A percentile compares a stretch with the other conserved stretches of the same genome.
Evolutionary conservation across 2,888 invertebrate species (phyloP).

Genomic region (Cheilosia urbana): DNA sequence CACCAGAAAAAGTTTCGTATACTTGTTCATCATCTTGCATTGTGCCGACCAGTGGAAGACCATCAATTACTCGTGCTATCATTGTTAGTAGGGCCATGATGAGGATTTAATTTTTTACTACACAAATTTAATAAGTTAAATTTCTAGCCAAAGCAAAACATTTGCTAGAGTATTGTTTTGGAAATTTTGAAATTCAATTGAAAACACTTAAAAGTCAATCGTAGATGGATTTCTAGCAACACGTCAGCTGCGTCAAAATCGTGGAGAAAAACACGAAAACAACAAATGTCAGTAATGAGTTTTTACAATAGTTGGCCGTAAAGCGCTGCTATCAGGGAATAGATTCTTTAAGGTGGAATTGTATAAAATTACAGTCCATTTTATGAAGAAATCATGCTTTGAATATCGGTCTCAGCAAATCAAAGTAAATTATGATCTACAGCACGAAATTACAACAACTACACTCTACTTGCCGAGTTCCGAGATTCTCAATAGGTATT

Average conservation of each 20-base stretch:
- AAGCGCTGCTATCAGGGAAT: constrained; percentile 3
- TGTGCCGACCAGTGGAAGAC: constrained; percentile 96
- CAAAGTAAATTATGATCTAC: too few species aligned
- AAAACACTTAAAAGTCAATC: constrained; percentile 32
- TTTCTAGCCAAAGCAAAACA: constrained; percentile 32
- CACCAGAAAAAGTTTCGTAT: constrained; percentile 77
- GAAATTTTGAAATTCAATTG: constrained; percentile 6
- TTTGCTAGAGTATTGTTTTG: constrained; percentile 32
- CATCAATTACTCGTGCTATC: constrained; percentile 98
- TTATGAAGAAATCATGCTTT: too few species aligned
- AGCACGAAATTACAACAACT: too few species aligned
- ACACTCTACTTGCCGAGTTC: too few species aligned
- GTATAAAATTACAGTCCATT: background rate
- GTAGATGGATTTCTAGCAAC: constrained; percentile 67
- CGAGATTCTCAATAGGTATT: too few species aligned
- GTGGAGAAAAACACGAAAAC: constrained; percentile 72
- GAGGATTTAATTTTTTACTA: constrained; percentile 11
- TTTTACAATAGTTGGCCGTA: background rate
- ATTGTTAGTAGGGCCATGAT: constrained; percentile 98
- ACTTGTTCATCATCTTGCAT: constrained; percentile 99
- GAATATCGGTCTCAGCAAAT: too few species aligned
- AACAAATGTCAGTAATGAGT: constrained; percentile 52
- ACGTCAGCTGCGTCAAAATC: constrained; percentile 78
- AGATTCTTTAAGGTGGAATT: background rate
- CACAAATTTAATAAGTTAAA: constrained; percentile 36